phyloP scores from a whole-genome alignment of 2,888 invertebrate species.

The Cheilosia impressa region DNA sequence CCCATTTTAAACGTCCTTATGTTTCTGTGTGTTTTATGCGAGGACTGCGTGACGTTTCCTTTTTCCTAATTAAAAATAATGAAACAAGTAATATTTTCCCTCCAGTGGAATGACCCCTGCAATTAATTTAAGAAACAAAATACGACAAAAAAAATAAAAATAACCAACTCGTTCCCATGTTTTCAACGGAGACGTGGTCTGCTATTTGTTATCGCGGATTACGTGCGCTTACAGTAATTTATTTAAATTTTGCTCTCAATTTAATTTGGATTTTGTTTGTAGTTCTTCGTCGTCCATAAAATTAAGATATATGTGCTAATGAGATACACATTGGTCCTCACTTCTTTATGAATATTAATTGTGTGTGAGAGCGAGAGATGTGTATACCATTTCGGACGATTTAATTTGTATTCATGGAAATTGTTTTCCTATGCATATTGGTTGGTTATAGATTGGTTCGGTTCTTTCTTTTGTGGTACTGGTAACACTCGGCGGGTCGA shows the following conservation, averaged over 20 bases:
- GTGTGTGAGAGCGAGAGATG: background rate
- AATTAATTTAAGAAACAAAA: slow-evolving; percentile 40
- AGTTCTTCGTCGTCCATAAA: slow-evolving; percentile 62
- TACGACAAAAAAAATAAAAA: slow-evolving; percentile 36
- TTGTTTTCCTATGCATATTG: slow-evolving; percentile 14
- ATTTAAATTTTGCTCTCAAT: slow-evolving; percentile 74
- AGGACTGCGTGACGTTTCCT: slow-evolving; percentile 30
- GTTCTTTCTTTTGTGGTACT: background rate
- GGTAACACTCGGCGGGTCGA: background rate
- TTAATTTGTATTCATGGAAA: slow-evolving; percentile 38
- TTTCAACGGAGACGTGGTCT: slow-evolving; percentile 30
- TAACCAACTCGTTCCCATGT: slow-evolving; percentile 45
- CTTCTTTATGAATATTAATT: slow-evolving; percentile 64
- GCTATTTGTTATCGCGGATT: slow-evolving; percentile 67
- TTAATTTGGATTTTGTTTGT: slow-evolving; percentile 53
- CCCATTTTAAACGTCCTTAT: slow-evolving; percentile 3
- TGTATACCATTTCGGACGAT: background rate
- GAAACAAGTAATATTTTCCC: slow-evolving; percentile 53
- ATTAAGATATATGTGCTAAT: slow-evolving; percentile 68
- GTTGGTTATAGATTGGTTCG: background rate
- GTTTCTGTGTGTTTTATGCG: slow-evolving; percentile 6
- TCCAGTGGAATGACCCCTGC: slow-evolving; percentile 52
- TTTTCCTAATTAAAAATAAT: slow-evolving; percentile 55
- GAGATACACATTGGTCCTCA: slow-evolving; percentile 48
- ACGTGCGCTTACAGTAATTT: slow-evolving; percentile 65